Percentiles rank a stretch among this genome's conserved stretches.
Evolutionary conservation across 2,113 vertebrate species (phyloP).

Genomic region (Cryptomyrus ogoouensis): DNA sequence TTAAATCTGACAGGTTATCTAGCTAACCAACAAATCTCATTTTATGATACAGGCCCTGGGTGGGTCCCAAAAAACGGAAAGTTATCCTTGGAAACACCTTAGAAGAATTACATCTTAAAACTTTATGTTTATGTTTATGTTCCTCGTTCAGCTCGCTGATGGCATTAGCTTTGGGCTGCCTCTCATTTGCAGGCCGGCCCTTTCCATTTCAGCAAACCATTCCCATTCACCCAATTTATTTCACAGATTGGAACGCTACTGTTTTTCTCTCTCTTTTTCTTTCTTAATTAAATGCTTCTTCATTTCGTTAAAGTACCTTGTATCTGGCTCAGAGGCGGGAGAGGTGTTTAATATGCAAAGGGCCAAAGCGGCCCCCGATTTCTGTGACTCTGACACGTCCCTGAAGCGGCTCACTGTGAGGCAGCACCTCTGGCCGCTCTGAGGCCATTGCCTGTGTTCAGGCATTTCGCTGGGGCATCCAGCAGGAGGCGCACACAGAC

Average conservation of each 20-base stretch:
- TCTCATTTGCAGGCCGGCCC: background rate
- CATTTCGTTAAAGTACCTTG: background rate
- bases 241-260: background rate
- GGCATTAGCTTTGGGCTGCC: background rate
- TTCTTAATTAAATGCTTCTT: slow-evolving; percentile 7
- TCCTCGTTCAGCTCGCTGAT: background rate
- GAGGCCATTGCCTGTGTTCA: background rate
- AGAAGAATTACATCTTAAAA: background rate
- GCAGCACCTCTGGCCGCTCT: background rate
- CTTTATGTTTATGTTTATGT: background rate
- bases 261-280: background rate
- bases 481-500: background rate
- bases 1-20: background rate
- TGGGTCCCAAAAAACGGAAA: background rate
- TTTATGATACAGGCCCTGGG: background rate
- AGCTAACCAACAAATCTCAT: background rate
- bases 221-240: background rate
- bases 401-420: background rate
- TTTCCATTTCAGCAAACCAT: background rate
- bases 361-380: background rate
- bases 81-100: background rate
- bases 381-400: background rate
- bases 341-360: background rate
- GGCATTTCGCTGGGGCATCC: background rate
- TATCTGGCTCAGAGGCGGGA: background rate